Conservation (phyloP, 2,113 vertebrate species). For the Ceyx margarethae region DNA sequence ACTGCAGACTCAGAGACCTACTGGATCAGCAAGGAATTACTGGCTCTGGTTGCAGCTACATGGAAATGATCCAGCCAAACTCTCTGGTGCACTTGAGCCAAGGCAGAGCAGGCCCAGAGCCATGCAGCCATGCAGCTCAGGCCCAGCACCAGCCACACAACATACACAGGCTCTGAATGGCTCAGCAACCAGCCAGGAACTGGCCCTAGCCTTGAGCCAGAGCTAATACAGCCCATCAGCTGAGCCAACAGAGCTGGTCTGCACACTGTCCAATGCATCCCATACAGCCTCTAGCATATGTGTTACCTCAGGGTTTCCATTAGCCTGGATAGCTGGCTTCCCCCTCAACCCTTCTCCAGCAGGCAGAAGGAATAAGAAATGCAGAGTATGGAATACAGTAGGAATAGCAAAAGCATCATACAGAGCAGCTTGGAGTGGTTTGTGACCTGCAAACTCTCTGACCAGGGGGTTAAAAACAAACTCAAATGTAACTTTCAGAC, state of each 20-base stretch:
- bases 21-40: fast-evolving
- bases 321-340: not conserved
- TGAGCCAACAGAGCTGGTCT: not conserved
- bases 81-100: not conserved
- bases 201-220: not conserved
- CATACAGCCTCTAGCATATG: no score
- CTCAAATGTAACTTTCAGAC: not conserved
- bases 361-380: not conserved
- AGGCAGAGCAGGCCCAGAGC: not conserved
- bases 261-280: not conserved
- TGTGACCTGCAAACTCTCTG: not conserved
- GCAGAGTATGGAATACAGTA: not conserved
- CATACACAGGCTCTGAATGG: not conserved
- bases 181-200: not conserved
- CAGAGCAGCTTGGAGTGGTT: not conserved
- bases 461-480: not conserved
- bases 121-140: not conserved
- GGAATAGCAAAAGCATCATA: not conserved
- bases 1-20: not conserved
- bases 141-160: not conserved
- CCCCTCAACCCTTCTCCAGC: not conserved
- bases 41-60: not conserved
- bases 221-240: not conserved
- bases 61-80: not conserved
- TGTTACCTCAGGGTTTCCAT: not conserved